These are phyloP conservation scores for Gobionotothen gibberifrons DNA, from an alignment of 2,797 vertebrate genomes.

Conservation along the genomic window DNA sequence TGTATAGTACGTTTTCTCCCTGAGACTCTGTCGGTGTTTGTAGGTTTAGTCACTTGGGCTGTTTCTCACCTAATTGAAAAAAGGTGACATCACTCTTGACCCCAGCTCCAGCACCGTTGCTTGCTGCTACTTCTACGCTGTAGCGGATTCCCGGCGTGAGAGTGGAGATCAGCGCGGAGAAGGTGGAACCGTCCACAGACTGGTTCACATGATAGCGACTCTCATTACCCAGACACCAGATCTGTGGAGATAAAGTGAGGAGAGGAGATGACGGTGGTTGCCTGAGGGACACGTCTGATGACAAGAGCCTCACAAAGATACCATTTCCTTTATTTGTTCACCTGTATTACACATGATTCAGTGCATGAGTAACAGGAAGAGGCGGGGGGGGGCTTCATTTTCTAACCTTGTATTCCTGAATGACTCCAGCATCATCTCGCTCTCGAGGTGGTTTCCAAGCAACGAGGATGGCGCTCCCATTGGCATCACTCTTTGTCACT, in stretches of 20 bases:
- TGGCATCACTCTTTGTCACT: conserved; percentile 92
- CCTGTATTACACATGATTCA: conserved; percentile 28
- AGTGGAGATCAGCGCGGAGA: conserved; percentile 91
- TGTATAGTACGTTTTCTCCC: not conserved
- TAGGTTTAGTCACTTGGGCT: not conserved
- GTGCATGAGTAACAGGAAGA: conserved; percentile 9
- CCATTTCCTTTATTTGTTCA: conserved; percentile 22
- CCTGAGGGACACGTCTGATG: conserved; percentile 38
- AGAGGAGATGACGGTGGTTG: conserved; percentile 36
- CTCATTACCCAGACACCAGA: conserved; percentile 98
- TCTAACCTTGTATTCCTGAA: conserved; percentile 96
- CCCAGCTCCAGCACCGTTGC: conserved; percentile 91
- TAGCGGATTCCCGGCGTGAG: conserved; percentile 93
- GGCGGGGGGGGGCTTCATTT: conserved; percentile 3
- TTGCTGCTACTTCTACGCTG: conserved; percentile 93
- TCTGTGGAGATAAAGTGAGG: conserved; percentile 77
- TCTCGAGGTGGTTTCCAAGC: conserved; percentile 95
- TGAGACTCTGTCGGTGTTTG: not conserved
- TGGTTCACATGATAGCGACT: conserved; percentile 96
- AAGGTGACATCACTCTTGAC: conserved; percentile 93
- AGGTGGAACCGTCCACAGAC: conserved; percentile 92
- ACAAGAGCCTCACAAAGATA: conserved; percentile 32
- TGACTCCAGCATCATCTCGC: conserved; percentile 89
- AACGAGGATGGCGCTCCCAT: conserved; percentile 92
- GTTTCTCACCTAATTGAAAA: conserved; percentile 92